Conservation (phyloP, 64 coral and sea anemone species). For the Anthopleura sola region DNA sequence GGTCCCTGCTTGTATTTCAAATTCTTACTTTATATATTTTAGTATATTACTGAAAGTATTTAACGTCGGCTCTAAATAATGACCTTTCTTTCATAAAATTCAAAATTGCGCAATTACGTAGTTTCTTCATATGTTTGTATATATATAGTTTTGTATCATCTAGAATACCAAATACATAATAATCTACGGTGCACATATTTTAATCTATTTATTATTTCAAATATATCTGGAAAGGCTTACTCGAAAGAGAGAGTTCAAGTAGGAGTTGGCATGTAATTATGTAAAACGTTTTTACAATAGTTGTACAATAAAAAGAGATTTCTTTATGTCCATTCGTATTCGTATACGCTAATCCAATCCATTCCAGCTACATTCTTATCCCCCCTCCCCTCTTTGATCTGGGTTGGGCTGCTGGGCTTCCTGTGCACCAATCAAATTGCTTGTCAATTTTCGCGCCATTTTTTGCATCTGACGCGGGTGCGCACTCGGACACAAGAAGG, state of each 20-base stretch:
- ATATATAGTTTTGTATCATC: slow-evolving; percentile 7
- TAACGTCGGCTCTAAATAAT: background rate
- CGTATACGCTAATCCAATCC: too few relatives aligned
- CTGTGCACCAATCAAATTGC: background rate
- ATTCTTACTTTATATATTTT: too few relatives aligned
- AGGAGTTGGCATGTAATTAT: background rate
- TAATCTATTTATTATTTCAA: slow-evolving; percentile 26
- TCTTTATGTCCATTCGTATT: background rate
- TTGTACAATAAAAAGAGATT: slow-evolving; percentile 3
- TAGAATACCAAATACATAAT: background rate
- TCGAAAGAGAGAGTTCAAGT: background rate
- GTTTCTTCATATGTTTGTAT: background rate
- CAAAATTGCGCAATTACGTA: background rate
- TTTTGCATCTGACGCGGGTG: background rate
- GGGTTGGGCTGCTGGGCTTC: background rate
- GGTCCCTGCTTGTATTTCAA: too few relatives aligned
- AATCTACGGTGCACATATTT: slow-evolving; percentile 4
- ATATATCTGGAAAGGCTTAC: background rate
- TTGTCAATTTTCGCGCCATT: background rate
- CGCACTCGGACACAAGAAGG: background rate
- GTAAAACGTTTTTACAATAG: background rate
- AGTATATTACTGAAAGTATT: too few relatives aligned
- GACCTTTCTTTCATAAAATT: background rate
- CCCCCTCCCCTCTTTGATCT: too few relatives aligned
- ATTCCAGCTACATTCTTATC: too few relatives aligned